phyloP scores from a whole-genome alignment of 2,113 vertebrate species.

The Taxidea taxus region DNA sequence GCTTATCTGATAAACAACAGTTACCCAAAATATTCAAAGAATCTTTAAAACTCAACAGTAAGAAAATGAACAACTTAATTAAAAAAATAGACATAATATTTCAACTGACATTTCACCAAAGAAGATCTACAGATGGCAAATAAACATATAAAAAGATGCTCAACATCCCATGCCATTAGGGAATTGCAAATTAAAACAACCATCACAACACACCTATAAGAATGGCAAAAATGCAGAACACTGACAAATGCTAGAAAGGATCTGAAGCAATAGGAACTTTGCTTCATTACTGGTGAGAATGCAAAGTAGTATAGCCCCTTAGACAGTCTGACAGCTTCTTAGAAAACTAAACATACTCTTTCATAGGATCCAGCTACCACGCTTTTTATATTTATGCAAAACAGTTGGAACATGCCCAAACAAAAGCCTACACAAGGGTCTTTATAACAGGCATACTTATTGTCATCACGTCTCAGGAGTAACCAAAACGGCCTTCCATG shows the following conservation, averaged over 20 bases:
- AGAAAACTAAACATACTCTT: background rate
- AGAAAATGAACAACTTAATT: background rate
- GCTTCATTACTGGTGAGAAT: background rate
- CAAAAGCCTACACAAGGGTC: background rate
- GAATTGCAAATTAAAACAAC: background rate
- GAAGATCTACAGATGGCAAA: background rate
- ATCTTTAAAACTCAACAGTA: background rate
- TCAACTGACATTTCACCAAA: background rate
- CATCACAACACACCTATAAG: no score
- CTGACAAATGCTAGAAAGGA: background rate
- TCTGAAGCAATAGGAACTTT: background rate
- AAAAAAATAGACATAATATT: background rate
- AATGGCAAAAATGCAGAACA: background rate
- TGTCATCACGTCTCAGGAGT: background rate
- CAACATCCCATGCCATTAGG: background rate
- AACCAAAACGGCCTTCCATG: background rate
- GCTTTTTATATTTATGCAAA: background rate
- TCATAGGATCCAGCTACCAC: background rate
- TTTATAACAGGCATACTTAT: background rate
- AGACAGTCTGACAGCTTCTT: background rate
- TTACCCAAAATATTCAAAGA: background rate
- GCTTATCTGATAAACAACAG: background rate
- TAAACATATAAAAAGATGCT: background rate
- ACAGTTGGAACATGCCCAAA: background rate
- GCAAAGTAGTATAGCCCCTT: background rate